These are phyloP conservation scores for Euwallacea similis DNA, from an alignment of 1,140 invertebrate genomes.

Conservation along the genomic window DNA sequence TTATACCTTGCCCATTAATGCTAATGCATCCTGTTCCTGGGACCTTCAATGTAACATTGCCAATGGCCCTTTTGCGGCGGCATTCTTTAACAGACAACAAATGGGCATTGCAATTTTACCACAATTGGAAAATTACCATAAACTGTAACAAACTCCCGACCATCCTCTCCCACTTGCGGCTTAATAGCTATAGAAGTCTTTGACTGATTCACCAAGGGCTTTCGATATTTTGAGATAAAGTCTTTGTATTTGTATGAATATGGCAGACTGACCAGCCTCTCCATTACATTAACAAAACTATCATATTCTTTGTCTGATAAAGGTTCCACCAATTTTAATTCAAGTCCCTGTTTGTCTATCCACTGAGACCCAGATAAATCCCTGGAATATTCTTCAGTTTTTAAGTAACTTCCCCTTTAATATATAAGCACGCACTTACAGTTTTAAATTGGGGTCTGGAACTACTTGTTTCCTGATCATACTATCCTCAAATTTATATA, in stretches of 20 bases:
- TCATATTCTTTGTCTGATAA: slow-evolving; percentile 73
- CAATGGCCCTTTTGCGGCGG: slow-evolving; percentile 70
- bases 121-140: slow-evolving; percentile 56
- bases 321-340: slow-evolving; percentile 69
- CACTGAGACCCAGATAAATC: slow-evolving; percentile 62
- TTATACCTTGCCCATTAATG: slow-evolving; percentile 80
- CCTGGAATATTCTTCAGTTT: slow-evolving; percentile 52
- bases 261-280: slow-evolving; percentile 71
- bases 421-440: slow-evolving; percentile 56
- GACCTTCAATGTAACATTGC: slow-evolving; percentile 66
- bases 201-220: slow-evolving; percentile 59
- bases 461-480: slow-evolving; percentile 63
- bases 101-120: not conserved
- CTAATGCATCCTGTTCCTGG: slow-evolving; percentile 81
- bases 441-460: slow-evolving; percentile 60
- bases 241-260: slow-evolving; percentile 67
- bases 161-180: slow-evolving; percentile 68
- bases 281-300: slow-evolving; percentile 72
- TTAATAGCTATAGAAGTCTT: slow-evolving; percentile 61
- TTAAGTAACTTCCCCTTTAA: not conserved
- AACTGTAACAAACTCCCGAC: slow-evolving; percentile 67
- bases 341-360: slow-evolving; percentile 69
- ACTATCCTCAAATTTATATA: slow-evolving; percentile 71
- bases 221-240: slow-evolving; percentile 72
- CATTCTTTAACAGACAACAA: slow-evolving; percentile 60